Conservation (phyloP, 2,113 vertebrate genomes). For the Phrynosoma blainvillii region DNA sequence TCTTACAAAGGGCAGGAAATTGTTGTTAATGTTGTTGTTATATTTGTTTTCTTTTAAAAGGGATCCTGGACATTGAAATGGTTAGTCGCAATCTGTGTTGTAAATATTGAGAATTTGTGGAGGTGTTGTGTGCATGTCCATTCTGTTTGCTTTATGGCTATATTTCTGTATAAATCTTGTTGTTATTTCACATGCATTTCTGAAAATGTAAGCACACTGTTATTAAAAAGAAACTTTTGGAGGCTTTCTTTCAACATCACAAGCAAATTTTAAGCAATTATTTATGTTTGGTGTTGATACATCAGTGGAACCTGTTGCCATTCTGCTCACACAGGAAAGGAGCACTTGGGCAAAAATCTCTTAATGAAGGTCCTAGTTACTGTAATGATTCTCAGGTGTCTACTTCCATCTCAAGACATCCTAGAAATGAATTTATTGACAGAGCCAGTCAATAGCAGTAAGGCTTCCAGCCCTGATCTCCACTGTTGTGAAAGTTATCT, state of each 20-base stretch:
- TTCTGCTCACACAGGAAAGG: slow-evolving; percentile 29
- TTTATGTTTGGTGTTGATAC: background rate
- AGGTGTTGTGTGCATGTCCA: background rate
- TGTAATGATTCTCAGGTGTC: slow-evolving; percentile 4
- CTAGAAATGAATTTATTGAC: slow-evolving; percentile 34
- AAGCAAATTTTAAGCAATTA: background rate
- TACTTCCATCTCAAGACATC: slow-evolving; percentile 4
- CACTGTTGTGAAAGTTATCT: background rate
- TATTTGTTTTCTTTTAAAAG: background rate
- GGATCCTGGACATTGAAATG: background rate
- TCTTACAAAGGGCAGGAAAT: background rate
- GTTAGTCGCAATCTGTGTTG: too few species aligned
- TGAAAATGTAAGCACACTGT: slow-evolving; percentile 42
- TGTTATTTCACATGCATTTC: background rate
- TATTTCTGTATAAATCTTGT: background rate
- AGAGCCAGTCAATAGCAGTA: slow-evolving; percentile 6
- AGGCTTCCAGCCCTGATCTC: background rate
- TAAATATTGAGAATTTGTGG: background rate
- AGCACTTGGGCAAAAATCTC: background rate
- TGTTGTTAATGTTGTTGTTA: background rate
- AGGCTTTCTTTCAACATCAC: slow-evolving; percentile 38
- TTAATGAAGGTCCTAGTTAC: slow-evolving; percentile 5
- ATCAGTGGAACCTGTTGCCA: slow-evolving; percentile 17
- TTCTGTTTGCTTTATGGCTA: background rate
- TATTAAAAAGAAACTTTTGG: slow-evolving; percentile 32